These are phyloP conservation scores for Hippoglossus stenolepis DNA, from an alignment of 2,113 vertebrate genomes.

Conservation along the genomic window DNA sequence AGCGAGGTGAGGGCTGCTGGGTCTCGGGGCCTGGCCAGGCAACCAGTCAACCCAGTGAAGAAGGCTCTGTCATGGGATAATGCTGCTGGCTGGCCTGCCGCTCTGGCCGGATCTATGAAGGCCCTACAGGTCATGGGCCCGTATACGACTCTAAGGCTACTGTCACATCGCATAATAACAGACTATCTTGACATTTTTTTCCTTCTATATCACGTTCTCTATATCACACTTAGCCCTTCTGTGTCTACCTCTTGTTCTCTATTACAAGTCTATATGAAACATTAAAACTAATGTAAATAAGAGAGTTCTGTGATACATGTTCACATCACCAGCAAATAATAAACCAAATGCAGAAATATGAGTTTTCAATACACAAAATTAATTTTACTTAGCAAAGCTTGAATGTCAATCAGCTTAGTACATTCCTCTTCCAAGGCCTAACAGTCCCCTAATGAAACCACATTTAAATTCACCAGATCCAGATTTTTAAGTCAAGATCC, in stretches of 20 bases:
- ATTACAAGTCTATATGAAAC: background rate
- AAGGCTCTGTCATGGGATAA: slow-evolving; percentile 60
- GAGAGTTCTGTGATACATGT: background rate
- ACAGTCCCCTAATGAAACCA: too few species aligned
- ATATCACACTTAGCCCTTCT: slow-evolving; percentile 19
- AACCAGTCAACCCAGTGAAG: slow-evolving; percentile 57
- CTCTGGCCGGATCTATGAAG: slow-evolving; percentile 62
- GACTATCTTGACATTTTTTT: slow-evolving; percentile 26
- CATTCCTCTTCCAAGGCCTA: background rate
- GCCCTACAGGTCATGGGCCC: slow-evolving; percentile 59
- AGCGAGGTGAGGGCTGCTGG: slow-evolving; percentile 65
- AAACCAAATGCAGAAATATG: too few species aligned
- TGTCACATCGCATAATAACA: slow-evolving; percentile 78
- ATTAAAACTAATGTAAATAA: background rate
- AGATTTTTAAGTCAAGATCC: too few species aligned
- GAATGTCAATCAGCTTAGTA: too few species aligned
- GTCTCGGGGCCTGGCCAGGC: slow-evolving; percentile 67
- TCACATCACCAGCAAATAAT: background rate
- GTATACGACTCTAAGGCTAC: slow-evolving; percentile 65
- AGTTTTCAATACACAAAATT: too few species aligned
- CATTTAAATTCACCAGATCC: too few species aligned
- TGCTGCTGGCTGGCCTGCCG: slow-evolving; percentile 59
- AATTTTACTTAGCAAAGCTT: too few species aligned
- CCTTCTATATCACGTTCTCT: slow-evolving; percentile 28
- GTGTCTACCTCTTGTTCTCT: background rate